Evolutionary conservation across 2,888 invertebrate species (phyloP).

Genomic region (Bhutanitis thaidina): DNA sequence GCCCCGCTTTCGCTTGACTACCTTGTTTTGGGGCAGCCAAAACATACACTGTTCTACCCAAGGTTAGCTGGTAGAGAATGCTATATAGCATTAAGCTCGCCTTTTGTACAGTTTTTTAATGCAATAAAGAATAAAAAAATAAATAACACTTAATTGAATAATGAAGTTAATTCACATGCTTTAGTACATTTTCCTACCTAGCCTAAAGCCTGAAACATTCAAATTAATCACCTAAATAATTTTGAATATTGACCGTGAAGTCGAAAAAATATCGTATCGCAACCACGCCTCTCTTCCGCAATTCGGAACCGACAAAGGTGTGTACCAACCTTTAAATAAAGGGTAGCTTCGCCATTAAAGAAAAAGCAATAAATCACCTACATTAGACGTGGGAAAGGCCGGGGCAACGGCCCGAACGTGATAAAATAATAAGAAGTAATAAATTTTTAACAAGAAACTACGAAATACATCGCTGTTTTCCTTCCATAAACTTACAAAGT

Average conservation of each 20-base stretch:
- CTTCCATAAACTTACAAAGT: neutral
- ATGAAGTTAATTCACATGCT: no score
- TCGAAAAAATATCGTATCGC: neutral
- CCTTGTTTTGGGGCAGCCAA: no score
- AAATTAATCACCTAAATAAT: neutral
- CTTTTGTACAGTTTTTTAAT: no score
- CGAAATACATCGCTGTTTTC: slow-evolving; percentile 6
- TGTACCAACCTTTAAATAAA: neutral
- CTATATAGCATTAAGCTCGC: no score
- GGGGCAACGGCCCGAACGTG: slow-evolving; percentile 12
- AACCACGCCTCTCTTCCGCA: neutral
- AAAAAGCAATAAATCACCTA: slow-evolving; percentile 2
- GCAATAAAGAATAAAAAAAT: no score
- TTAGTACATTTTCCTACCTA: no score
- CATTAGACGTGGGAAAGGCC: neutral
- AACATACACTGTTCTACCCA: no score
- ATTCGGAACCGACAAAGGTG: slow-evolving; percentile 15
- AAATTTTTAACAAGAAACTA: neutral
- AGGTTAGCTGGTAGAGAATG: no score
- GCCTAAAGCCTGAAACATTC: no score
- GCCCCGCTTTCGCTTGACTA: no score
- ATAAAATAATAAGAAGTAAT: slow-evolving; percentile 13
- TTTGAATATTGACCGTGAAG: neutral
- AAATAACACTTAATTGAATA: no score
- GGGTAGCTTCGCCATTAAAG: slow-evolving; percentile 2